Percentiles rank a stretch among this genome's conserved stretches.
phyloP scores from a whole-genome alignment of 2,797 vertebrate species.

The Anguilla obscura region DNA sequence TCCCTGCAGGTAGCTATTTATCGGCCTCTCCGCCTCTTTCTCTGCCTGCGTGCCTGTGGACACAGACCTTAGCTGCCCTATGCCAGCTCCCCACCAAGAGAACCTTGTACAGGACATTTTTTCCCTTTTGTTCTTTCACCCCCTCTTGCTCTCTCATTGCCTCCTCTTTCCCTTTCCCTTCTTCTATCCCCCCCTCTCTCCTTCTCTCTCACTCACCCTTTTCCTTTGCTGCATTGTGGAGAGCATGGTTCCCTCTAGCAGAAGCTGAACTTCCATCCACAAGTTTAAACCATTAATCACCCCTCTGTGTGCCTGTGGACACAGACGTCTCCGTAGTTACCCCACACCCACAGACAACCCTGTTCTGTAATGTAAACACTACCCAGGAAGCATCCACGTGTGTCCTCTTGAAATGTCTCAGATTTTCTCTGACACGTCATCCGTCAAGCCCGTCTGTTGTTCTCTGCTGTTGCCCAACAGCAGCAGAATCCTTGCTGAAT shows the following conservation, averaged over 20 bases:
- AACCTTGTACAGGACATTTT: neutral
- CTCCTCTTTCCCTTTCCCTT: neutral
- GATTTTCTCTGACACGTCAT: neutral
- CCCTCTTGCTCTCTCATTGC: neutral
- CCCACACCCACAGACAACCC: neutral
- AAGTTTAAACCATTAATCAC: slow-evolving; percentile 1
- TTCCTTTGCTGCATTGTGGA: neutral
- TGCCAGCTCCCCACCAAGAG: neutral
- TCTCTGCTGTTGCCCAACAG: neutral
- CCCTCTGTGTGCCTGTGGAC: neutral
- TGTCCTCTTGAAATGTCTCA: neutral
- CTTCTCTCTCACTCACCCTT: neutral
- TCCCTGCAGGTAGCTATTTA: neutral
- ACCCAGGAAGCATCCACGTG: neutral
- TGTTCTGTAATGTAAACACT: neutral
- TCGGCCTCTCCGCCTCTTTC: no score
- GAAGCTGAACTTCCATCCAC: neutral
- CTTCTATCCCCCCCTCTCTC: neutral
- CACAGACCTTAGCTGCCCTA: neutral
- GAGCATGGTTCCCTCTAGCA: neutral
- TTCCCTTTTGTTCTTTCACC: neutral
- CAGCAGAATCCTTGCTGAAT: neutral
- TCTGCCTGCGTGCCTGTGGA: neutral
- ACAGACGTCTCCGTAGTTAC: neutral
- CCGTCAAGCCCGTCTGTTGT: neutral